These are phyloP conservation scores for Drosophila grimshawi DNA, from an alignment of 1,140 invertebrate species.

Conservation along the genomic window DNA sequence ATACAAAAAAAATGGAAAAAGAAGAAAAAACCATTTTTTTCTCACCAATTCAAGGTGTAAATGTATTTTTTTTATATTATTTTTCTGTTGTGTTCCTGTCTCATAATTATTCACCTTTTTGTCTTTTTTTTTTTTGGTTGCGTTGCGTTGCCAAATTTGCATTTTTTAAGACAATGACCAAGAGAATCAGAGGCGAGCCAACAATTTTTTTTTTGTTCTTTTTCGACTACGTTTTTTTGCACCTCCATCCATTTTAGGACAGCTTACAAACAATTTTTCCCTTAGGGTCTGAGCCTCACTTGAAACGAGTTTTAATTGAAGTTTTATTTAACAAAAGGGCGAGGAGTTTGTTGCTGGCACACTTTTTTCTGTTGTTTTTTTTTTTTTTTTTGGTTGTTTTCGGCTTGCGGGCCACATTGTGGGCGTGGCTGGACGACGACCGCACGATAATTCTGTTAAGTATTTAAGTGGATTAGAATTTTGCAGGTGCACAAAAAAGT, in stretches of 20 bases:
- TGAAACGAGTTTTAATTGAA: constrained; percentile 79
- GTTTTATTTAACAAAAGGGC: constrained; percentile 73
- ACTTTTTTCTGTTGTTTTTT: neutral
- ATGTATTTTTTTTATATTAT: constrained; percentile 45
- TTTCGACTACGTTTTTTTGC: constrained; percentile 28
- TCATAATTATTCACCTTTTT: constrained; percentile 77
- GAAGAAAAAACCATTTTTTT: constrained; percentile 30
- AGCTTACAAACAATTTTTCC: constrained; percentile 61
- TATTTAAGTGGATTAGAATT: constrained; percentile 82
- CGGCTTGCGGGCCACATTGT: constrained; percentile 15
- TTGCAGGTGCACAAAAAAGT: constrained; percentile 63
- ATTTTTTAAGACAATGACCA: constrained; percentile 73
- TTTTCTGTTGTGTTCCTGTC: constrained; percentile 30
- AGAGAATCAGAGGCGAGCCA: constrained; percentile 5
- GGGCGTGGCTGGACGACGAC: constrained; percentile 45
- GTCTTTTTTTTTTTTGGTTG: constrained; percentile 42
- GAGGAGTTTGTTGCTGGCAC: constrained; percentile 40
- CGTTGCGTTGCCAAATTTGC: constrained; percentile 65
- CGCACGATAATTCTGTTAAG: constrained; percentile 76
- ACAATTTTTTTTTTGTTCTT: constrained; percentile 49
- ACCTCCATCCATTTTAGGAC: constrained; percentile 51
- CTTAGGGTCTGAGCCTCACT: constrained; percentile 42
- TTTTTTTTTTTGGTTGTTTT: constrained; percentile 13
- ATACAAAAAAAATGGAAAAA: constrained; percentile 8
- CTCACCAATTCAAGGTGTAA: constrained; percentile 70